Base-by-base conservation (phyloP, 2,888 invertebrate species). In the Tyria jacobaeae region DNA sequence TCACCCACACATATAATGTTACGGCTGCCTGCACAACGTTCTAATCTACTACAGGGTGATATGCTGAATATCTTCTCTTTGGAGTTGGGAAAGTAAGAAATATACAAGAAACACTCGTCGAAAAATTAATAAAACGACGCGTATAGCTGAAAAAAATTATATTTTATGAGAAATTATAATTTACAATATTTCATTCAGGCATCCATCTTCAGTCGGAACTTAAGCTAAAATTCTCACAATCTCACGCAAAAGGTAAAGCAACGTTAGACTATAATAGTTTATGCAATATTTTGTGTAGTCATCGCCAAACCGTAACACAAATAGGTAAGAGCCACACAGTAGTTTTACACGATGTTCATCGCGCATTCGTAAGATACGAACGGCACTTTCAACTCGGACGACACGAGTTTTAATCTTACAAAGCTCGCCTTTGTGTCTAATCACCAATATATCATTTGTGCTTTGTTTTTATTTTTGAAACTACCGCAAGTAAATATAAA, bases 161-260 rank as follows among this genome's bases (percentile, higher is more conserved):
- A 94, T 94, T 94, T 94, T 94, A 94, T 94, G 94, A 94, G 94
- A 94, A 94, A 94, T 94, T 92, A 94, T 94, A 94, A 94, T 94
- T 94, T 94, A 94, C 94, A 94, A 94, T 94, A 94, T 94, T 94
- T 92, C 92, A 93, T 92, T 90, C 94, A 94, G 90, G 90, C 94
- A 94, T 94, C 92, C 94, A 89, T 94, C 94, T 89, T 93, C 94
- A 94, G 92, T 92, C 94, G 93, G 90, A 94, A 94, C 94, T 94
- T 94, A 94, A 94, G 94, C 94, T 94, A 94, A 93, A 94, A 92
- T 89, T 89, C 91, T 93, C 92, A 94, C 94, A 94, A 93, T 94
- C 94, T 92, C 94, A 93, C 94, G 91, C 93, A 94, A 94, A 94
- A 94, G 91, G 92, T 94, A 94, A 94, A 94, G 94, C 94, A 94